Conservation (phyloP, 2,113 vertebrate species). For the Cyprinodon tularosa region DNA sequence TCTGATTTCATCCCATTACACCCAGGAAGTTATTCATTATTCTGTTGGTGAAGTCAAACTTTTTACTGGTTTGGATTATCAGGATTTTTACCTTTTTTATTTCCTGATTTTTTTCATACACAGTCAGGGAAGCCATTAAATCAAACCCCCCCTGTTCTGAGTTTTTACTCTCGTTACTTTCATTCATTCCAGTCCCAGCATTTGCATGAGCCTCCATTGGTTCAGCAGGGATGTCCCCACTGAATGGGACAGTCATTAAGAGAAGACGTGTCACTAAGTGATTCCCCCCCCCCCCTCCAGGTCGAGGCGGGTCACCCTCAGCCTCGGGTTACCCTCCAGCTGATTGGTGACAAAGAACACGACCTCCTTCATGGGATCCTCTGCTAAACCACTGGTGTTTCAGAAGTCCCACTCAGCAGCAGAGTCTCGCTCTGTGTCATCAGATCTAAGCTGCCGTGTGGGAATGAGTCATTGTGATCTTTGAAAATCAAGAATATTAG, state of each 20-base stretch:
- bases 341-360: background rate
- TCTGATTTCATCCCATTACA: background rate
- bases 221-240: background rate
- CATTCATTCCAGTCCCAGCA: background rate
- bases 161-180: too few species aligned
- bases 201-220: background rate
- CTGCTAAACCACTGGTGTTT: background rate
- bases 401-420: background rate
- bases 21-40: background rate
- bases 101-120: background rate
- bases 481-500: background rate
- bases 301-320: too few species aligned
- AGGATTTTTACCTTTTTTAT: background rate
- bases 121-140: too few species aligned
- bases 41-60: background rate
- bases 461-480: background rate
- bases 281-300: too few species aligned
- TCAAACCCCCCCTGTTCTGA: too few species aligned
- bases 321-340: background rate
- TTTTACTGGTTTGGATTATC: background rate
- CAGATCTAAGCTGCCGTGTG: background rate
- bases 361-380: background rate
- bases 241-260: background rate
- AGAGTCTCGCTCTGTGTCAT: background rate
- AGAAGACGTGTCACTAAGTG: background rate